phyloP scores from a whole-genome alignment of 2,888 invertebrate species.

The Hypomecis atomaria region DNA sequence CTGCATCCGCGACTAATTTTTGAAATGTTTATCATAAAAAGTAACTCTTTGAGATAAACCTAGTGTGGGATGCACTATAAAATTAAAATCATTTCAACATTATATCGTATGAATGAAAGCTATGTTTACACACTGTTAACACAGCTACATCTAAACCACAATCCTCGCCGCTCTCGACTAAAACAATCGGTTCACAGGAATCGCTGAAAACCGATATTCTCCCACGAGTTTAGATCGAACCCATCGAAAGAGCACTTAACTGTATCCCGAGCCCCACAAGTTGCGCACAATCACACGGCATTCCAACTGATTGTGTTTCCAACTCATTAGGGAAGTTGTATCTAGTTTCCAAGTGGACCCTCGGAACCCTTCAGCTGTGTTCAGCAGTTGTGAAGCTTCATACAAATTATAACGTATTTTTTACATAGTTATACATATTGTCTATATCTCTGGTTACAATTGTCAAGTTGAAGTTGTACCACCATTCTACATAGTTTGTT shows the following conservation, averaged over 20 bases:
- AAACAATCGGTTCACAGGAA: constrained; percentile 12
- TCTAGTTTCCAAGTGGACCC: constrained; percentile 32
- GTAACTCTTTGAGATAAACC: no score
- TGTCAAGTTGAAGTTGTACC: no score
- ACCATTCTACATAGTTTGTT: no score
- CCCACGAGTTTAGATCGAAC: constrained; percentile 8
- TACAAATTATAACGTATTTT: background rate
- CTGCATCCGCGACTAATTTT: no score
- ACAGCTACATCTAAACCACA: no score
- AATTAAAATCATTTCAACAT: no score
- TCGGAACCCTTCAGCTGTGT: constrained; percentile 19
- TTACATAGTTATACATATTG: no score
- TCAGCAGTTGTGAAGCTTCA: constrained; percentile 17
- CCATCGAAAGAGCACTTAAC: constrained; percentile 37
- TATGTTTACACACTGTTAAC: no score
- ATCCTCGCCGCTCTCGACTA: background rate
- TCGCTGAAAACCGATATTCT: constrained; percentile 18
- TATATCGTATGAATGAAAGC: no score
- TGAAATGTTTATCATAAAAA: no score
- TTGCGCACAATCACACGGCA: constrained; percentile 50
- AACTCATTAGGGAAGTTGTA: constrained; percentile 54
- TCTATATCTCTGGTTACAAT: no score
- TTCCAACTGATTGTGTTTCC: constrained; percentile 54
- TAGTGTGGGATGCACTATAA: no score
- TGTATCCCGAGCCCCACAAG: constrained; percentile 38